A percentile compares a stretch with the other conserved stretches of the same genome.
Evolutionary conservation across 2,797 vertebrate species (phyloP).

Genomic region (Florisuga fusca): DNA sequence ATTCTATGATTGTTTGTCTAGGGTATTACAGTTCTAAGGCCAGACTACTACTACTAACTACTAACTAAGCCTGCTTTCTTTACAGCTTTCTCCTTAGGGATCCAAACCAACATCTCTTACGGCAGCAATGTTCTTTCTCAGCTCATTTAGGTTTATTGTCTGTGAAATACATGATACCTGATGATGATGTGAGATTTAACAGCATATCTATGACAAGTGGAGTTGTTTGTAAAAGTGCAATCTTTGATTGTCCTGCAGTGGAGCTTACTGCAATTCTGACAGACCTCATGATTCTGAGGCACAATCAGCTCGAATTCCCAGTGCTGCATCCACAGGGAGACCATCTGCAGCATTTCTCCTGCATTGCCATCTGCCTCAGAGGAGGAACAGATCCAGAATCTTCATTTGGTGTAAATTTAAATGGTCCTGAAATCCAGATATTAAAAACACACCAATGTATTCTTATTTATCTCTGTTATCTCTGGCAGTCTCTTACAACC

Average conservation of each 20-base stretch:
- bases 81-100: neutral
- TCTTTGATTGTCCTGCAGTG: neutral
- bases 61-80: neutral
- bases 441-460: neutral
- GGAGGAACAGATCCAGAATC: neutral
- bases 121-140: neutral
- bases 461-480: neutral
- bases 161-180: accelerated
- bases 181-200: neutral
- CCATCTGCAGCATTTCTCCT: neutral
- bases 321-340: neutral
- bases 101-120: neutral
- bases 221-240: neutral
- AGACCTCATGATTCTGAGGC: neutral
- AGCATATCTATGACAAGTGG: neutral
- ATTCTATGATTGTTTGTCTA: neutral
- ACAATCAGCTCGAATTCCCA: neutral
- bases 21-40: too few species aligned
- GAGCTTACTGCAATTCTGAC: neutral
- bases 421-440: neutral
- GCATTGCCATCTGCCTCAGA: neutral
- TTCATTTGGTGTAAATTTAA: neutral
- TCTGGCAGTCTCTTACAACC: too few species aligned
- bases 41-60: too few species aligned
- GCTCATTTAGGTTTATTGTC: neutral